Base-by-base conservation (phyloP, 2,888 invertebrate species). In the Graphium colonna region DNA sequence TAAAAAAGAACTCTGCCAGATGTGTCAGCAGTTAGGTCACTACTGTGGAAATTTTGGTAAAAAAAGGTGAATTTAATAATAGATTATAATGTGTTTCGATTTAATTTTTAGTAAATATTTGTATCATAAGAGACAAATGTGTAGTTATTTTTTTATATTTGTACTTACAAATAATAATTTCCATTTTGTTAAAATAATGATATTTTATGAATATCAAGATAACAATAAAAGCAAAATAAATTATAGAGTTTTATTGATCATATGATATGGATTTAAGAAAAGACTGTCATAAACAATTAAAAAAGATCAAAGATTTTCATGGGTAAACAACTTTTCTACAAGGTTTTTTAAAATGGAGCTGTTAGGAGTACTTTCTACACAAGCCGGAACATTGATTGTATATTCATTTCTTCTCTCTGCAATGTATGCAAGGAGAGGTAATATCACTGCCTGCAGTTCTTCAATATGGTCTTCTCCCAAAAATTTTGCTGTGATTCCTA, bases 381-480 rank as follows among this genome's bases (percentile, higher is more conserved):
- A 55, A 21, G 55, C 52, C 15, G 63, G 52, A 9, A 78, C 61
- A 59, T 78, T 64, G 0, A 69, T 53, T 13, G 59, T 61, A 33
- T 70, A 71, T 15, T 77, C 69, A 7, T 57, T 61, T 54, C 69
- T 77, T 46, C 67, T 77, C 55, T 81, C 75, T 0, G 69, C 68
- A 10, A 86, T 64, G 57, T 77, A 82, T 1, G 76, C 73, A 51
- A 88, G 68, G 5, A 87, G 59, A 0, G 87, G 82, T 53, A 82
- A 60, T 4, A 81, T 57, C 7, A 72, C 55, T 5, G 67, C 59
- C 0, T 65, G 64, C 2, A 80, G 63, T 4, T 78, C 77, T 44
- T 77, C 73, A 0, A 71, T 58, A n/a, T 77, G 67, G 1, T 63
- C 64, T 33, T 65, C 67, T 17, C 68, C 60, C 1, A 72, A 57